A percentile compares a stretch with the other conserved stretches of the same genome.
phyloP scores from a whole-genome alignment of 2,113 vertebrate species.

The Bufo bufo region DNA sequence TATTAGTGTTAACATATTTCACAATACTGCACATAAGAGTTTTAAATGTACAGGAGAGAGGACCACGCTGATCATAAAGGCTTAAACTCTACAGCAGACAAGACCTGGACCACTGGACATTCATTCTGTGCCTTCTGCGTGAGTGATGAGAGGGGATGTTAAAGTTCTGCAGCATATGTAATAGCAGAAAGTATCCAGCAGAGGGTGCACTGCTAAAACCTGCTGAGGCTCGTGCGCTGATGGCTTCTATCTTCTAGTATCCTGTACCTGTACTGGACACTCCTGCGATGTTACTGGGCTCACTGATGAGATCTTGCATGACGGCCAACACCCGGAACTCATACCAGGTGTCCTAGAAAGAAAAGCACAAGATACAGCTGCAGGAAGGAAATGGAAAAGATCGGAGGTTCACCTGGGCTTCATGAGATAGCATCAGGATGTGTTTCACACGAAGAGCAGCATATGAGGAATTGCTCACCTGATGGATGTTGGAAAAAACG shows the following conservation, averaged over 20 bases:
- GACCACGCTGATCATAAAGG: neutral
- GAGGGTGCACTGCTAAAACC: neutral
- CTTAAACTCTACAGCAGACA: neutral
- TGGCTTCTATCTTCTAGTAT: conserved; percentile 32
- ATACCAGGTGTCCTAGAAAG: conserved; percentile 92
- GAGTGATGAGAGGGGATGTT: neutral
- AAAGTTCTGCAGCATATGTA: neutral
- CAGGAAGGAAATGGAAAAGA: too few relatives aligned
- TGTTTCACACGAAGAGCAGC: too few relatives aligned
- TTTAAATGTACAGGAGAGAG: neutral
- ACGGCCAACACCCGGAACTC: conserved; percentile 97
- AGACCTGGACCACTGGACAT: neutral
- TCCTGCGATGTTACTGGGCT: conserved; percentile 97
- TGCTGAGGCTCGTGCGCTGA: too few relatives aligned
- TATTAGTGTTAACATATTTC: too few relatives aligned
- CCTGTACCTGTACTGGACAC: conserved; percentile 99
- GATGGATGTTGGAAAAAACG: too few relatives aligned
- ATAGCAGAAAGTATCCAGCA: neutral
- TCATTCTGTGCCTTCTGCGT: neutral
- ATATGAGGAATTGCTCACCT: too few relatives aligned
- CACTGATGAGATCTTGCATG: conserved; percentile 98
- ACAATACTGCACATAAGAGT: neutral
- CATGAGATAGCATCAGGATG: too few relatives aligned
- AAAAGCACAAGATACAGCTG: neutral
- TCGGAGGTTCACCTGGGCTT: too few relatives aligned